phyloP scores from a whole-genome alignment of 2,797 vertebrate species.

The Cossypha dichroa region DNA sequence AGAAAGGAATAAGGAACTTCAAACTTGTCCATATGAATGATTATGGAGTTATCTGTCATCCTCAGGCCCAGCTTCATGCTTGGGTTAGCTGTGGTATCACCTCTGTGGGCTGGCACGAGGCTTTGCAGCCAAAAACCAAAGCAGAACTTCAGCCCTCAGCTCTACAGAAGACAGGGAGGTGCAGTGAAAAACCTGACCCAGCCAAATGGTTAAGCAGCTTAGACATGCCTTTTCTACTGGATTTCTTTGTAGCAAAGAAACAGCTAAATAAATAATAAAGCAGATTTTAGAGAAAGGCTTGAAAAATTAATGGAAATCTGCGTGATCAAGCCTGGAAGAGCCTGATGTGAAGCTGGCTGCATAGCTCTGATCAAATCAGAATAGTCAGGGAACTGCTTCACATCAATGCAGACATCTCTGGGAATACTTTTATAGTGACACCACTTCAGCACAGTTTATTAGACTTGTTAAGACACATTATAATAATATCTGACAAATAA shows the following conservation, averaged over 20 bases:
- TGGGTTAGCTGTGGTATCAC: neutral
- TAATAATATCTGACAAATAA: slow-evolving; percentile 53
- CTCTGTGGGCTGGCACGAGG: neutral
- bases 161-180: neutral
- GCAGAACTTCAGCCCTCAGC: neutral
- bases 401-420: slow-evolving; percentile 17
- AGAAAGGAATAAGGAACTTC: neutral
- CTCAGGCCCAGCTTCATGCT: neutral
- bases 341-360: neutral
- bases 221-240: neutral
- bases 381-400: slow-evolving; percentile 17
- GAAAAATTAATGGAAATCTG: slow-evolving; percentile 66
- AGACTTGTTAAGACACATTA: slow-evolving; percentile 33
- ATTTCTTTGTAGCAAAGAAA: slow-evolving; percentile 42
- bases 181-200: neutral
- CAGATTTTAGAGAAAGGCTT: slow-evolving; percentile 59
- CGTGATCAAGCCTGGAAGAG: slow-evolving; percentile 29
- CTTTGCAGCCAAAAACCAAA: neutral
- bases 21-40: neutral
- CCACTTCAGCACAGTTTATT: slow-evolving; percentile 13
- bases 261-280: slow-evolving; percentile 66
- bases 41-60: neutral
- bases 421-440: slow-evolving; percentile 18
- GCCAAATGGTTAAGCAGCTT: neutral
- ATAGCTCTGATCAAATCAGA: slow-evolving; percentile 38